These are phyloP conservation scores for Gastracanthus pulcherrimus DNA, from an alignment of 2,888 invertebrate genomes.

Conservation along the genomic window DNA sequence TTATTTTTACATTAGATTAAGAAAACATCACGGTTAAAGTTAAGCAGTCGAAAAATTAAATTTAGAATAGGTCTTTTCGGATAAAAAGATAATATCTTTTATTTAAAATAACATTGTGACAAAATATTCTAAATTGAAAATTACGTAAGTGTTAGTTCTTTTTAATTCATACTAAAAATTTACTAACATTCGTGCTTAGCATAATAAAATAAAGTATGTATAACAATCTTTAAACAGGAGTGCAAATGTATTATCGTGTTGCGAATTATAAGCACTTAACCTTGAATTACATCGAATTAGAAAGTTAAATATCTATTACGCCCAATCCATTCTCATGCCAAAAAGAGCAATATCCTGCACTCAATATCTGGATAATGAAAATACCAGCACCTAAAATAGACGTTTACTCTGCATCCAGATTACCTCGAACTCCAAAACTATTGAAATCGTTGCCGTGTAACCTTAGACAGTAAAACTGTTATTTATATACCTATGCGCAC, in stretches of 20 bases:
- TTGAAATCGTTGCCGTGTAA: background rate
- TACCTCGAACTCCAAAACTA: background rate
- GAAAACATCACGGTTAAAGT: too few species aligned
- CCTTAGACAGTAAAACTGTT: background rate
- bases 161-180: too few species aligned
- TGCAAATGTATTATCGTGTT: background rate
- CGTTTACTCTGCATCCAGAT: background rate
- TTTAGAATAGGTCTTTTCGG: too few species aligned
- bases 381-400: background rate
- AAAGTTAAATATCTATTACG: slow-evolving; percentile 31
- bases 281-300: slow-evolving; percentile 17
- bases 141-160: too few species aligned
- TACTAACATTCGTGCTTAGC: too few species aligned
- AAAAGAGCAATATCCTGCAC: background rate
- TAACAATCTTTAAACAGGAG: background rate
- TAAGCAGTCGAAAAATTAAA: too few species aligned
- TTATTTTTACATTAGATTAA: too few species aligned
- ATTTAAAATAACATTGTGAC: too few species aligned
- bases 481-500: background rate
- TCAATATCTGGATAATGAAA: background rate
- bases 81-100: too few species aligned
- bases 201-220: too few species aligned
- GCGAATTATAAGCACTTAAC: background rate
- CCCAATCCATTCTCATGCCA: background rate
- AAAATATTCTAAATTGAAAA: too few species aligned